Evolutionary conservation across 2,113 vertebrate species (phyloP).

Genomic region (Gobius niger): DNA sequence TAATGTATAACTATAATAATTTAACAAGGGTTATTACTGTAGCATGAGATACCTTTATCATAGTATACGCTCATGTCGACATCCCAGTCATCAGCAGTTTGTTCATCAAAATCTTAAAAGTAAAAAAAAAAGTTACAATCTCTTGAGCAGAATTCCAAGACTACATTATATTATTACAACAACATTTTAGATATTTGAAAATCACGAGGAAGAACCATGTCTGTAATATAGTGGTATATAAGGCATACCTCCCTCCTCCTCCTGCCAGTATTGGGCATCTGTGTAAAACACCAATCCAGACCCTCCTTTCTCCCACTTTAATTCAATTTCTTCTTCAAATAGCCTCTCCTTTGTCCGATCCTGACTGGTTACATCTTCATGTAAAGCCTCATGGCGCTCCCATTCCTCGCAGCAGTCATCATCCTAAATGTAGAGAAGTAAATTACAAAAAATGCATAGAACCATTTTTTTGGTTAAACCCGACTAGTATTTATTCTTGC

Average conservation of each 20-base stretch:
- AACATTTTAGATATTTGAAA: no score
- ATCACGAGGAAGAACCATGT: no score
- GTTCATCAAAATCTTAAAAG: slow-evolving; percentile 91
- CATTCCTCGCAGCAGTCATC: slow-evolving; percentile 92
- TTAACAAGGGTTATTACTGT: neutral
- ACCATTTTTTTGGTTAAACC: no score
- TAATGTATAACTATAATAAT: neutral
- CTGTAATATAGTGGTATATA: neutral
- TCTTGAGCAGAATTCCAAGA: neutral
- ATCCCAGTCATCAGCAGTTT: slow-evolving; percentile 96
- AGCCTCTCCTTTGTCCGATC: slow-evolving; percentile 87
- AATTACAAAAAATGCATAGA: neutral
- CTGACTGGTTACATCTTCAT: slow-evolving; percentile 90
- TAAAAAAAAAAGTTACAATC: neutral
- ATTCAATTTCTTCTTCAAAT: slow-evolving; percentile 93
- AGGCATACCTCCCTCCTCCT: slow-evolving; percentile 86
- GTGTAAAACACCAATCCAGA: slow-evolving; percentile 97
- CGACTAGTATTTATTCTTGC: no score
- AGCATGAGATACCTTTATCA: slow-evolving; percentile 81
- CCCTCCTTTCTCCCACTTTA: slow-evolving; percentile 98
- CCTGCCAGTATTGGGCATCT: slow-evolving; percentile 93
- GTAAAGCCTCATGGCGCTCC: slow-evolving; percentile 92
- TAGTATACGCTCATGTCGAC: slow-evolving; percentile 98
- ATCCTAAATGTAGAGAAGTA: slow-evolving; percentile 64
- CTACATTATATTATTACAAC: no score